phyloP scores from a whole-genome alignment of 2,113 vertebrate species.

The Mustela nigripes region DNA sequence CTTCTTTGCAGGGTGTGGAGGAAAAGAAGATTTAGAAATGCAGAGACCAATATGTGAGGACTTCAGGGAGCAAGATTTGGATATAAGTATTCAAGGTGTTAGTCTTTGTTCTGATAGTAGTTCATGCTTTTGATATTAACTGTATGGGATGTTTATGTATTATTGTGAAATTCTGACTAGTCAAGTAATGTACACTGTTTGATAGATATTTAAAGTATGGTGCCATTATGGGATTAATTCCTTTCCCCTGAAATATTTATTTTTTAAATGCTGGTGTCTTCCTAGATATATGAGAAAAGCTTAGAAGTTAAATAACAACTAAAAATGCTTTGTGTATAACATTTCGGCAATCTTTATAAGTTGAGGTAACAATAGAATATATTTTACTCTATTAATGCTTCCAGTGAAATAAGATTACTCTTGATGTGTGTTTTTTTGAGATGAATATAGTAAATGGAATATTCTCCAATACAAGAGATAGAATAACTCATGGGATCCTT shows the following conservation, averaged over 20 bases:
- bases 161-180: conserved; percentile 33
- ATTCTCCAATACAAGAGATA: conserved; percentile 65
- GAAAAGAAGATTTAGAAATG: not conserved
- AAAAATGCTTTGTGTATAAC: conserved; percentile 36
- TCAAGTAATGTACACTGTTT: conserved; percentile 50
- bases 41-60: not conserved
- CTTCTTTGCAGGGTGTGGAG: not conserved
- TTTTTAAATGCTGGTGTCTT: conserved; percentile 33
- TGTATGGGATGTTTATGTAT: not conserved
- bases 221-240: conserved; percentile 71
- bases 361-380: conserved; percentile 12
- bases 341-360: conserved; percentile 48
- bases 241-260: not conserved
- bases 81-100: not conserved
- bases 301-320: conserved; percentile 59
- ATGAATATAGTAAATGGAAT: conserved; percentile 60
- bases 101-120: conserved; percentile 12
- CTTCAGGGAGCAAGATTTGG: not conserved
- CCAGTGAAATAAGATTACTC: conserved; percentile 53
- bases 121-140: conserved; percentile 56
- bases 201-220: conserved; percentile 83
- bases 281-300: conserved; percentile 19
- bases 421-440: conserved; percentile 31
- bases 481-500: not conserved
- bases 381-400: conserved; percentile 47